phyloP scores from a whole-genome alignment of 2,113 vertebrate genomes.

The Mobula hypostoma region DNA sequence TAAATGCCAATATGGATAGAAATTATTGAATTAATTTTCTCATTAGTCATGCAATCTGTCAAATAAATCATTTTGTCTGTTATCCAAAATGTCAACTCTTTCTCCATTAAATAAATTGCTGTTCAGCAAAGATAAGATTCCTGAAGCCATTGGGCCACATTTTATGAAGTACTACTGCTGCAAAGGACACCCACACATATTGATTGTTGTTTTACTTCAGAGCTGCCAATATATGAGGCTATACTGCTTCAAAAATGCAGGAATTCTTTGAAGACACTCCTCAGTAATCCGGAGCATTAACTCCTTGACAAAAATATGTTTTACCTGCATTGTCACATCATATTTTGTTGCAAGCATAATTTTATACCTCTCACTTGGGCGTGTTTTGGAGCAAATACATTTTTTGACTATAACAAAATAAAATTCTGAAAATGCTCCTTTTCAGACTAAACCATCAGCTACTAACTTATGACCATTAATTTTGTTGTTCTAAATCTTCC shows the following conservation, averaged over 20 bases:
- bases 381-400: neutral
- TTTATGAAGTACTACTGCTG: neutral
- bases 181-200: neutral
- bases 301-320: neutral
- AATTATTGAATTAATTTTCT: neutral
- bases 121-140: neutral
- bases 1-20: neutral
- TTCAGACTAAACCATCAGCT: neutral
- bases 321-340: neutral
- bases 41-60: neutral
- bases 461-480: neutral
- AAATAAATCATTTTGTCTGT: conserved; percentile 10
- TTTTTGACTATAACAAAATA: neutral
- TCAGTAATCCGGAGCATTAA: neutral
- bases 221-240: neutral
- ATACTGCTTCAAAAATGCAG: neutral
- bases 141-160: neutral
- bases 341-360: neutral
- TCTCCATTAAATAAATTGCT: neutral
- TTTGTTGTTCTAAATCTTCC: neutral
- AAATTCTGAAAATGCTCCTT: neutral
- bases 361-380: neutral
- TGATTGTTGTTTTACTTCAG: neutral
- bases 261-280: neutral
- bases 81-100: conserved; percentile 20